phyloP scores from a whole-genome alignment of 2,797 vertebrate species.

The Gastrophryne carolinensis region DNA sequence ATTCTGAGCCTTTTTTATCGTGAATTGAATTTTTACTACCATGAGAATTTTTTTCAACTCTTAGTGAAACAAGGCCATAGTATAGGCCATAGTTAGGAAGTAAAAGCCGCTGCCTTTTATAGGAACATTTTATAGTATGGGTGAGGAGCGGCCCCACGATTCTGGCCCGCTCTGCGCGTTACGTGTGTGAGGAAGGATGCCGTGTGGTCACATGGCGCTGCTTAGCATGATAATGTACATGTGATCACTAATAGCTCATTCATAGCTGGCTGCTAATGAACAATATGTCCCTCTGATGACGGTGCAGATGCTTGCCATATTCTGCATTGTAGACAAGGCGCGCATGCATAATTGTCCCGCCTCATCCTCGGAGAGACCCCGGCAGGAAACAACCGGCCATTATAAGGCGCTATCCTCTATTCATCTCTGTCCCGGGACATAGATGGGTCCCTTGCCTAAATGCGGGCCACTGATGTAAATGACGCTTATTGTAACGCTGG shows the following conservation, averaged over 20 bases:
- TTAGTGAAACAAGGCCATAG: no score
- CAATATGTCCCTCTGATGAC: slow-evolving; percentile 31
- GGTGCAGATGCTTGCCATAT: slow-evolving; percentile 36
- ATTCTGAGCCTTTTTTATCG: no score
- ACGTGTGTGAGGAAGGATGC: no score
- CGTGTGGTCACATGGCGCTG: no score
- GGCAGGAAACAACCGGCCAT: slow-evolving; percentile 17
- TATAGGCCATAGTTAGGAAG: no score
- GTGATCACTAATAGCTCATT: background rate
- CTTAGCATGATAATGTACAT: background rate
- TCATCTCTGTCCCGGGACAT: background rate
- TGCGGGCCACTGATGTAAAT: background rate
- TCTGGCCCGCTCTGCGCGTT: no score
- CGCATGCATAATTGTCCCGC: slow-evolving; percentile 16
- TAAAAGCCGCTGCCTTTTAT: no score
- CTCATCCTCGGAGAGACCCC: background rate
- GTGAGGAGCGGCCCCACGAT: no score
- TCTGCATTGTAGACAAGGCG: slow-evolving; percentile 36
- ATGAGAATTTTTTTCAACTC: no score
- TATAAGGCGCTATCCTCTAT: background rate
- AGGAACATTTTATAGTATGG: no score
- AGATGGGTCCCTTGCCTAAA: no score
- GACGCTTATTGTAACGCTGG: background rate
- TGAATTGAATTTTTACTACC: no score
- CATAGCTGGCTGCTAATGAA: background rate